Evolutionary conservation across 2,888 invertebrate genomes (phyloP).

Genomic region (Hymenopus coronatus): DNA sequence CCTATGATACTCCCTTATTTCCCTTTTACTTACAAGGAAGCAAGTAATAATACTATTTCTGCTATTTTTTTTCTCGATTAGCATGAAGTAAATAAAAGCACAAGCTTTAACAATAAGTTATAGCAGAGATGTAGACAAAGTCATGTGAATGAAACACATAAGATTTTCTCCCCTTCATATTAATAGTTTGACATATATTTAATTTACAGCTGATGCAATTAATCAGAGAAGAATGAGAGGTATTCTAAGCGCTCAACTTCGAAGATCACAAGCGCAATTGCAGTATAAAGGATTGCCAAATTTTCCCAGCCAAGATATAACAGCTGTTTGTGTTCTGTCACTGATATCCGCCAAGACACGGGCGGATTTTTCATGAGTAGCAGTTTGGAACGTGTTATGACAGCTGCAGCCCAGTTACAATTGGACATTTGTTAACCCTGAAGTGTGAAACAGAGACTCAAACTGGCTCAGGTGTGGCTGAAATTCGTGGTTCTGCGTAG

Average conservation of each 20-base stretch:
- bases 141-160: too few relatives aligned
- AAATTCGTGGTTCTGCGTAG: too few relatives aligned
- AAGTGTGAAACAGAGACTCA: neutral
- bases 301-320: neutral
- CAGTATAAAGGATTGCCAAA: neutral
- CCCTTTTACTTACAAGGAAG: too few relatives aligned
- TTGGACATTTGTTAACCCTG: neutral
- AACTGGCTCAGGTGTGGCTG: neutral
- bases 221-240: neutral
- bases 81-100: too few relatives aligned
- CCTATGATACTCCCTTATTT: too few relatives aligned
- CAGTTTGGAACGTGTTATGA: neutral
- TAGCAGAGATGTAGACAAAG: too few relatives aligned
- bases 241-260: neutral
- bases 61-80: too few relatives aligned
- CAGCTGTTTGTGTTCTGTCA: neutral
- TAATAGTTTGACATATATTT: neutral
- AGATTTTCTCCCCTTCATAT: too few relatives aligned
- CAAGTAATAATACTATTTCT: too few relatives aligned
- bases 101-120: too few relatives aligned
- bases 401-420: neutral
- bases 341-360: neutral
- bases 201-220: neutral
- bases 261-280: neutral
- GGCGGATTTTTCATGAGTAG: neutral